A percentile compares a stretch with the other conserved stretches of the same genome.
Conservation (phyloP, 2,888 invertebrate species). For the Apotomis turbidana region DNA sequence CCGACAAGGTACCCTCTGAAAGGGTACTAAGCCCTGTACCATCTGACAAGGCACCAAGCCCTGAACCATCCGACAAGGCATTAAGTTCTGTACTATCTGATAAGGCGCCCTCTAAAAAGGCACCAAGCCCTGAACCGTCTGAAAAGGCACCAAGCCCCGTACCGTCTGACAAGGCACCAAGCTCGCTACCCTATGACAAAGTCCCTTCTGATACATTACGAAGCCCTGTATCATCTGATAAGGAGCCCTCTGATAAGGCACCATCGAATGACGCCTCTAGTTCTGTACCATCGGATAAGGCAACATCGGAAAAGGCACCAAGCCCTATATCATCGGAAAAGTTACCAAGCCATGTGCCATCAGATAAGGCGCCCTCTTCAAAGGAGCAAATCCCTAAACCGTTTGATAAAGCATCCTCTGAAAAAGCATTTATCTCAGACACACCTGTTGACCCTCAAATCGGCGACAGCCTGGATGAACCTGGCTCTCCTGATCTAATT, state of each 20-base stretch:
- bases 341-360: no score
- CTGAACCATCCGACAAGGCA: background rate
- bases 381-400: conserved; percentile 14
- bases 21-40: conserved; percentile 6
- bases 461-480: conserved; percentile 1
- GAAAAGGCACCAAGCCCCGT: conserved; percentile 16
- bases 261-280: conserved; percentile 38
- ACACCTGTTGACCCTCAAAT: background rate
- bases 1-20: conserved; percentile 18
- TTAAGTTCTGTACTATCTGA: conserved; percentile 13
- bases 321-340: no score
- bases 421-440: conserved; percentile 38
- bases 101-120: background rate
- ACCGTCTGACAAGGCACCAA: conserved; percentile 1
- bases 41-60: background rate
- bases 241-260: conserved; percentile 4
- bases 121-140: conserved; percentile 14
- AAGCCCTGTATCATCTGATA: background rate
- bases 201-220: background rate
- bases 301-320: conserved; percentile 2
- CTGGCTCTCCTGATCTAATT: conserved; percentile 18
- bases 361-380: conserved; percentile 25
- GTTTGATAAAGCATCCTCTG: conserved; percentile 28
- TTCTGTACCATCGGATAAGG: conserved; percentile 23
- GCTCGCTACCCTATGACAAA: conserved; percentile 18